Evolutionary conservation across 2,797 vertebrate genomes (phyloP), one percentile per base, ranked within the genome.

Genomic region (Cryptoblepharus egeriae): DNA sequence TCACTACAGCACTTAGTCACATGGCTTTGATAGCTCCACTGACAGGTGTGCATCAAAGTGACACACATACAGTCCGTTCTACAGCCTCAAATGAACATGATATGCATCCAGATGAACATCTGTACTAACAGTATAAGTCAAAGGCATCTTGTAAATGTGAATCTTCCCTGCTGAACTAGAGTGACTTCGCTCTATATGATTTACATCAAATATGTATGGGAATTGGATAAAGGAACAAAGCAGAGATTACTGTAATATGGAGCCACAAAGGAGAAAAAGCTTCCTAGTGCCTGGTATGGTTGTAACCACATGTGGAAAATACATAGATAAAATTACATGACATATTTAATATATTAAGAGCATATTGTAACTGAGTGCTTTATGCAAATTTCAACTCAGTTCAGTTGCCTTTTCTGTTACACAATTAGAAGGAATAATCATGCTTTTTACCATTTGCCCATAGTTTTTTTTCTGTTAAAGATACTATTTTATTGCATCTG

Each of bases 371-470:
- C 6, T 11, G 35, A 84, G 32, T 49, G 4, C 20, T 7, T 84
- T 80, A 82, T 80, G 0, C 79, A 22, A n/a, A 30, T 77, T 35
- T 20, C 49, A 77, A 77, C 42, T 49, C 42, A 30, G 71, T 88
- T 52, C 7, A 28, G 6, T 52, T 13, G 49, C 45, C 57, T 86
- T 87, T 58, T 80, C 63, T 86, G 30, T 87, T 67, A 55, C 9
- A 37, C 45, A 74, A 81, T 45, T 71, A 1, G 67, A 79, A n/a
- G 79, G 79, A 81, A n/a, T 75, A 8, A 55, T 65, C 83, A n/a
- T 77, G 77, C 85, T 83, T 67, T 74, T 77, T 81, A 76, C 24
- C 42, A 4, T 70, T 87, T 52, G 78, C 71, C 32, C 85, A 30
- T 86, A 79, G n/a, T n/a, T n/a, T 72, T 15, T 79, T 39, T 78